Evolutionary conservation across 2,888 invertebrate species (phyloP).

Genomic region (Pegoplata infirma): DNA sequence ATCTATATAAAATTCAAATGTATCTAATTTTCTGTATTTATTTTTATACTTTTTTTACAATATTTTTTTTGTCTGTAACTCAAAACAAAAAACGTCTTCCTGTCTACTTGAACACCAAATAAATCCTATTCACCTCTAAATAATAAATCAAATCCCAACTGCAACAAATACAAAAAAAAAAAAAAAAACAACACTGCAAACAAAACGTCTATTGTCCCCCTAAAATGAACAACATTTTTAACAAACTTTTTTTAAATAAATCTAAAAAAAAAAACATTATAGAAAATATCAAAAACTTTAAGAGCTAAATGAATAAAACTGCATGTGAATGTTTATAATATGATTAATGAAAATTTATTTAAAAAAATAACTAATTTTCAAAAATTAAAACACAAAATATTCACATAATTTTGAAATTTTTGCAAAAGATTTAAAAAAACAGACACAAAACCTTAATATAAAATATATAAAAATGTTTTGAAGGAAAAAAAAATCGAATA

Average conservation of each 20-base stretch:
- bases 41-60: conserved; percentile 70
- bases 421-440: conserved; percentile 43
- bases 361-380: neutral
- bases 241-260: conserved; percentile 13
- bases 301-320: conserved; percentile 36
- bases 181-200: conserved; percentile 25
- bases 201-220: conserved; percentile 8
- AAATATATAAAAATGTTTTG: conserved; percentile 64
- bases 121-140: conserved; percentile 44
- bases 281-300: conserved; percentile 44
- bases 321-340: conserved; percentile 48
- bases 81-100: conserved; percentile 62
- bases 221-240: neutral
- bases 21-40: conserved; percentile 74
- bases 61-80: conserved; percentile 55
- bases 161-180: conserved; percentile 37
- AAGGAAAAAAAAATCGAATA: conserved; percentile 46
- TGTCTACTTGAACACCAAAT: conserved; percentile 65
- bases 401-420: conserved; percentile 53
- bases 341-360: neutral
- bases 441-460: no score
- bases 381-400: conserved; percentile 4
- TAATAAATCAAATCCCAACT: conserved; percentile 32
- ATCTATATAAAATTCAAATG: conserved; percentile 55
- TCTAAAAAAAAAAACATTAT: conserved; percentile 34